Evolutionary conservation across 2,888 invertebrate species (phyloP).

Genomic region (Macropis europaea): DNA sequence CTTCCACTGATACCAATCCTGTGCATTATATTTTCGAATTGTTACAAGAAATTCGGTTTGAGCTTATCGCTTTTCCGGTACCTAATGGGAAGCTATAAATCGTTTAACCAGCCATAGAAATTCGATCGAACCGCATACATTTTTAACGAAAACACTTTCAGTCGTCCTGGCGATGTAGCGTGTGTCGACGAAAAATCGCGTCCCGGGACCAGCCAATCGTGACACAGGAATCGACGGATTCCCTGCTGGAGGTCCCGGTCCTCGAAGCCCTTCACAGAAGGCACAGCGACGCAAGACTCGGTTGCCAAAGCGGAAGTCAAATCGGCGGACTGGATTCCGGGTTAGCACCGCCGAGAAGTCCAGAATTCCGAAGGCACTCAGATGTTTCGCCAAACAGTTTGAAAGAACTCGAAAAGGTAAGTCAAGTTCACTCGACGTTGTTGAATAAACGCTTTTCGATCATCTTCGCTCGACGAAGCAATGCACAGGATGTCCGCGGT

Average conservation of each 20-base stretch:
- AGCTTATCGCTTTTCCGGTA: too few species aligned
- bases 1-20: too few species aligned
- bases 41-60: too few species aligned
- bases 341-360: constrained; percentile 91
- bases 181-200: constrained; percentile 91
- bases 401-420: constrained; percentile 94
- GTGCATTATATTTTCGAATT: too few species aligned
- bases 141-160: constrained; percentile 7
- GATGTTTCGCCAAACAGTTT: constrained; percentile 93
- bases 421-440: constrained; percentile 31
- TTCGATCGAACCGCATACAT: not conserved
- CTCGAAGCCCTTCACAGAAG: constrained; percentile 89
- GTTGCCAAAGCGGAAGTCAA: constrained; percentile 80
- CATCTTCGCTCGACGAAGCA: not conserved
- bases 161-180: constrained; percentile 91
- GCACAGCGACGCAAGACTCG: constrained; percentile 89
- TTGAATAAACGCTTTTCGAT: not conserved
- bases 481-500: too few species aligned
- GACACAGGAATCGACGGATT: constrained; percentile 92
- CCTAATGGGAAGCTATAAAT: not conserved
- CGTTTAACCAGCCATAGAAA: not conserved
- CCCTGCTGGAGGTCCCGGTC: constrained; percentile 89
- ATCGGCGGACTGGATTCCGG: constrained; percentile 82
- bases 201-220: constrained; percentile 87
- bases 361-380: constrained; percentile 90